Conservation (phyloP, 1,140 invertebrate genomes). For the Atopsyche davidsoni region DNA sequence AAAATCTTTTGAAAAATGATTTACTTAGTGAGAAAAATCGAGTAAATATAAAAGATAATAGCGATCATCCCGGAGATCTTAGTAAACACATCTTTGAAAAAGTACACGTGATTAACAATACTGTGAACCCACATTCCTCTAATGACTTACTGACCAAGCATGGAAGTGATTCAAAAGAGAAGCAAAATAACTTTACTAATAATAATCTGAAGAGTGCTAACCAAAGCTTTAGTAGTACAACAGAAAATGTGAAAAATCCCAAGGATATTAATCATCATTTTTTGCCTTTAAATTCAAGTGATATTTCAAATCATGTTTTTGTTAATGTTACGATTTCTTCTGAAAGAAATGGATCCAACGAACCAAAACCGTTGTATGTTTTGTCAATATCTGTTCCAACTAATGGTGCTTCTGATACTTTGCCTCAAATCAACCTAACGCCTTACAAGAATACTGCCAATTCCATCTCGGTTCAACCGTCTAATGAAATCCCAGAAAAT, state of each 20-base stretch:
- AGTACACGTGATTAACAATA: no score
- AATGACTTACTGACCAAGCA: background rate
- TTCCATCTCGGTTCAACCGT: constrained; percentile 25
- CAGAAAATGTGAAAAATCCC: background rate
- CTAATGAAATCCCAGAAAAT: constrained; percentile 37
- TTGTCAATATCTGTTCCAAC: constrained; percentile 66
- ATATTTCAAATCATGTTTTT: constrained; percentile 51
- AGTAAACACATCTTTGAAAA: no score
- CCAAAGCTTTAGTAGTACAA: background rate
- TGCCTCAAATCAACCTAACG: constrained; percentile 51
- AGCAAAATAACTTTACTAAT: background rate
- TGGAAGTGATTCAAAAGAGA: constrained; percentile 8
- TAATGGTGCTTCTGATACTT: constrained; percentile 46
- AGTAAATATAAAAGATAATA: no score
- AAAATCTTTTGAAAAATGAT: constrained; percentile 17
- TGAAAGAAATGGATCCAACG: constrained; percentile 50
- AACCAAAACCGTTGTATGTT: constrained; percentile 61
- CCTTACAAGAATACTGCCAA: constrained; percentile 23
- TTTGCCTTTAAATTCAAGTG: constrained; percentile 17
- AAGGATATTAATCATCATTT: constrained; percentile 4
- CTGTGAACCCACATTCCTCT: background rate
- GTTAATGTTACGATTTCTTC: constrained; percentile 71
- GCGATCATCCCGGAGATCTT: no score
- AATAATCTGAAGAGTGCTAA: background rate
- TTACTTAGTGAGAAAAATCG: constrained; percentile 9